Conservation (phyloP, 2,888 invertebrate species). For the Drosophila emarginata region DNA sequence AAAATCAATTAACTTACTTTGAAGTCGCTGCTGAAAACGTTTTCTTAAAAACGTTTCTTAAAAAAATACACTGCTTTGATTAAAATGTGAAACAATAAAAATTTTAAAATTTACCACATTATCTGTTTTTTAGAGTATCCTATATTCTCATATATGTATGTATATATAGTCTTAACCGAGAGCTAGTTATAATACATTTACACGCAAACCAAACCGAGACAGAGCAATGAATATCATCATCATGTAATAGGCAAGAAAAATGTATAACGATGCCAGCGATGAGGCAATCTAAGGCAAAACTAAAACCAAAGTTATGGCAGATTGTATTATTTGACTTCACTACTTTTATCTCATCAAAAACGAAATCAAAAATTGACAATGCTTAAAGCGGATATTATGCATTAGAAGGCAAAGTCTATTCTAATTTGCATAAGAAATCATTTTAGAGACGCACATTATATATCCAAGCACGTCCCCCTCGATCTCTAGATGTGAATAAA, state of each 20-base stretch:
- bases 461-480: slow-evolving; percentile 49
- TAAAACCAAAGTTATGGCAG: slow-evolving; percentile 16
- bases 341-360: slow-evolving; percentile 19
- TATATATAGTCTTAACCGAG: not conserved
- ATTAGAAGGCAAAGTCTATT: slow-evolving; percentile 29
- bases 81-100: no score
- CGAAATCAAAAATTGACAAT: slow-evolving; percentile 69
- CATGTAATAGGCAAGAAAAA: slow-evolving; percentile 67
- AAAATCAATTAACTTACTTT: no score
- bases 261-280: slow-evolving; percentile 52
- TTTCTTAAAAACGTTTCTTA: no score
- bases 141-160: not conserved
- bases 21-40: no score
- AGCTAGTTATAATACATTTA: slow-evolving; percentile 4
- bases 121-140: not conserved
- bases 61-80: no score
- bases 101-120: not conserved
- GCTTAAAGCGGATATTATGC: slow-evolving; percentile 67
- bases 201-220: slow-evolving; percentile 21
- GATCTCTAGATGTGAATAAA: slow-evolving; percentile 36
- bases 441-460: slow-evolving; percentile 37
- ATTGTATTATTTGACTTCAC: not conserved
- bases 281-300: slow-evolving; percentile 53
- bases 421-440: slow-evolving; percentile 64
- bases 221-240: slow-evolving; percentile 49